phyloP scores from a whole-genome alignment of 1,140 invertebrate species.

The Heliothis virescens region DNA sequence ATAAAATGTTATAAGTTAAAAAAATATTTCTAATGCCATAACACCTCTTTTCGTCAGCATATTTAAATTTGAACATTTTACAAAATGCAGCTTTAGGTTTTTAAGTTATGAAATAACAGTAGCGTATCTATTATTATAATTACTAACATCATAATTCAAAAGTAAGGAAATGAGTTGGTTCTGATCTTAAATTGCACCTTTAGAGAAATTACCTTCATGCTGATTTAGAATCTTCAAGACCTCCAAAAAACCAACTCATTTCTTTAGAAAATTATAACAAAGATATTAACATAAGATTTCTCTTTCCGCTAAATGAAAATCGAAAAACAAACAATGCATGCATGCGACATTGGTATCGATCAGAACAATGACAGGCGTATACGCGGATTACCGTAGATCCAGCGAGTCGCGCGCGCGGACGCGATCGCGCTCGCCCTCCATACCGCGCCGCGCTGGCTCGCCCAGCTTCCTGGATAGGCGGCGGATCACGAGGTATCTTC shows the following conservation, averaged over 20 bases:
- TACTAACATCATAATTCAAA: background rate
- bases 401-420: constrained; percentile 87
- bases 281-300: constrained; percentile 52
- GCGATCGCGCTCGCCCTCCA: constrained; percentile 93
- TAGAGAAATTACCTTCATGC: too few relatives aligned
- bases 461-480: constrained; percentile 96
- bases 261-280: background rate
- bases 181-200: background rate
- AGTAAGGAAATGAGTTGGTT: background rate
- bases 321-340: constrained; percentile 58
- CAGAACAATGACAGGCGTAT: constrained; percentile 84
- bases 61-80: too few relatives aligned
- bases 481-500: constrained; percentile 94
- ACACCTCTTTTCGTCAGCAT: too few relatives aligned
- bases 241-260: background rate
- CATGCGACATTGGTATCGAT: constrained; percentile 57
- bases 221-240: too few relatives aligned
- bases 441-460: constrained; percentile 94
- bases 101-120: background rate
- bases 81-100: background rate
- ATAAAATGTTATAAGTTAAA: too few relatives aligned
- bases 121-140: background rate
- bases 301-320: constrained; percentile 54
- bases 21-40: too few relatives aligned
- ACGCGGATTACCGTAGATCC: constrained; percentile 82